phyloP scores from a whole-genome alignment of 2,888 invertebrate genomes.

The Apeira syringaria region DNA sequence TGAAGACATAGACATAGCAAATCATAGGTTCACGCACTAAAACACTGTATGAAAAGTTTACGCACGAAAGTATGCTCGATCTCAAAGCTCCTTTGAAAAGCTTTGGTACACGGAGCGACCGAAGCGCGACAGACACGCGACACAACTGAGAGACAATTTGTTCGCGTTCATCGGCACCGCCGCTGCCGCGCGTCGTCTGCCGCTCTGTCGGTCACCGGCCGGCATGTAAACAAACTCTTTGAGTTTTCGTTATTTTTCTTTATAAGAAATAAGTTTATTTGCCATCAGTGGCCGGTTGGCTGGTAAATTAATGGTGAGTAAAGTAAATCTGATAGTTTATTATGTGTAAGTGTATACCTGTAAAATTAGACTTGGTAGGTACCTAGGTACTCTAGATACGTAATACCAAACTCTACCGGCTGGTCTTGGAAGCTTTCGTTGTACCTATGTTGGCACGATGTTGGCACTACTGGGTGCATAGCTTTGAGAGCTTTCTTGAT shows the following conservation, averaged over 20 bases:
- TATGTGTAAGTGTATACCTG: no score
- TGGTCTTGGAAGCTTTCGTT: background rate
- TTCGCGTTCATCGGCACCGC: background rate
- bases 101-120: conserved; percentile 17
- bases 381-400: no score
- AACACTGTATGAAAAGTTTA: conserved; percentile 20
- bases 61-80: conserved; percentile 37
- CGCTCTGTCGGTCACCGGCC: conserved; percentile 33
- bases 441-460: no score
- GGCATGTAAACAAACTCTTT: conserved; percentile 23
- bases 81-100: conserved; percentile 12
- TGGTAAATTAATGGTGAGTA: no score
- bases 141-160: conserved; percentile 20
- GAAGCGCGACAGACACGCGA: conserved; percentile 38
- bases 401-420: background rate
- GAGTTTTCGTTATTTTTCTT: no score
- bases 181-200: background rate
- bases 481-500: conserved; percentile 12
- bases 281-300: no score
- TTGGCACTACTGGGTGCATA: background rate
- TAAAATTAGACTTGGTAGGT: no score
- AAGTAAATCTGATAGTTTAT: no score
- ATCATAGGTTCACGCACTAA: conserved; percentile 1
- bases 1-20: no score
- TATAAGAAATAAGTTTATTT: no score